Conservation (phyloP, 1,140 invertebrate genomes). For the Eupristina koningsbergeri region DNA sequence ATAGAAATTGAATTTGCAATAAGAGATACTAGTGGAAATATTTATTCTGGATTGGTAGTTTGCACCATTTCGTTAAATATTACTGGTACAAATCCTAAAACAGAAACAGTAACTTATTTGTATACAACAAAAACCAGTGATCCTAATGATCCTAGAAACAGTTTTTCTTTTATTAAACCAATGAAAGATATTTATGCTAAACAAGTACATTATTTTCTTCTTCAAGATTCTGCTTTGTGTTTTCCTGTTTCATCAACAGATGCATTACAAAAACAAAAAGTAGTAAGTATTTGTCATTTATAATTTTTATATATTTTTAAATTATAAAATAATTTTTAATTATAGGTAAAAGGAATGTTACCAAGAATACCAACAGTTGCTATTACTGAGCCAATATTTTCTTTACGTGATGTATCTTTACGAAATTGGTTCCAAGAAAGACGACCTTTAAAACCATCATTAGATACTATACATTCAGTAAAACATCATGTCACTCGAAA, state of each 20-base stretch:
- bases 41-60: slow-evolving; percentile 62
- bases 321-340: slow-evolving; percentile 16
- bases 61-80: slow-evolving; percentile 62
- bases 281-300: slow-evolving; percentile 8
- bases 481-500: slow-evolving; percentile 58
- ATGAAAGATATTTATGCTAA: slow-evolving; percentile 47
- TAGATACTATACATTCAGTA: slow-evolving; percentile 16
- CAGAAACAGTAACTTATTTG: slow-evolving; percentile 47
- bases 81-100: slow-evolving; percentile 44
- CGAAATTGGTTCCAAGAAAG: slow-evolving; percentile 62
- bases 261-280: slow-evolving; percentile 15
- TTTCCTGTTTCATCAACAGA: slow-evolving; percentile 37
- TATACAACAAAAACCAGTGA: slow-evolving; percentile 61
- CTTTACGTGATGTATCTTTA: slow-evolving; percentile 62
- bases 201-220: slow-evolving; percentile 60
- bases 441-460: slow-evolving; percentile 57
- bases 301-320: neutral
- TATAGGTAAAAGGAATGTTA: slow-evolving; percentile 49
- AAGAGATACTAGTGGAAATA: slow-evolving; percentile 47
- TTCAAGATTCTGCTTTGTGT: slow-evolving; percentile 59
- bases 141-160: slow-evolving; percentile 68
- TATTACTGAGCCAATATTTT: slow-evolving; percentile 64
- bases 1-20: slow-evolving; percentile 68
- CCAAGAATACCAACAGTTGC: slow-evolving; percentile 60
- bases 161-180: slow-evolving; percentile 52